phyloP scores from a whole-genome alignment of 2,797 vertebrate species.

The Streptopelia turtur region DNA sequence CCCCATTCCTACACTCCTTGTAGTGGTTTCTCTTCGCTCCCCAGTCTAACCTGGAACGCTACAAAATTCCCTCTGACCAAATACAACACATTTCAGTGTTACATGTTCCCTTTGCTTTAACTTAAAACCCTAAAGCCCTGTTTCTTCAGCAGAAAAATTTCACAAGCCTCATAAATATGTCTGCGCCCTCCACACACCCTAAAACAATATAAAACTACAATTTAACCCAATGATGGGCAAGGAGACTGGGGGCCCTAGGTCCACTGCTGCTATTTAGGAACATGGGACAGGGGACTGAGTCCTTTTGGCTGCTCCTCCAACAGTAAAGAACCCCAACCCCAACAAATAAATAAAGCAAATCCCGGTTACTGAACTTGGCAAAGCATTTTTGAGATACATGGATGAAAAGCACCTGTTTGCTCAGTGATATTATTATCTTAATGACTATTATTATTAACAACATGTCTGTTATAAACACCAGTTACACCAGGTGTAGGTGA shows the following conservation, averaged over 20 bases:
- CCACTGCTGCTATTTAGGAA: not conserved
- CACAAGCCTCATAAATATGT: not conserved
- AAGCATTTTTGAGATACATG: slow-evolving; percentile 23
- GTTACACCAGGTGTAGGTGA: not conserved
- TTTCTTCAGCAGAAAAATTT: not conserved
- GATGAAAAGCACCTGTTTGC: slow-evolving; percentile 38
- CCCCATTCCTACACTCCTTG: not conserved
- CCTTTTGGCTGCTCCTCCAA: not conserved
- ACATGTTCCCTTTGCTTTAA: not conserved
- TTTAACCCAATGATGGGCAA: not conserved
- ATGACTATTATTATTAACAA: slow-evolving; percentile 49
- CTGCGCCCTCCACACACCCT: not conserved
- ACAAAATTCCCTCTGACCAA: not conserved
- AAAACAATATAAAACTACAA: not conserved
- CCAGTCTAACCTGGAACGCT: not conserved
- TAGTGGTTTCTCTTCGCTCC: not conserved
- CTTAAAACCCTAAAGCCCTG: not conserved
- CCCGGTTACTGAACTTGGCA: not conserved
- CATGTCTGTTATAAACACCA: not conserved
- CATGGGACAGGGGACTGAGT: not conserved
- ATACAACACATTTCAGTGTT: not conserved
- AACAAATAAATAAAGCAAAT: slow-evolving; percentile 56
- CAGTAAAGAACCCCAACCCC: not conserved
- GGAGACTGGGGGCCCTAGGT: not conserved
- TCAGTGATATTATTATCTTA: slow-evolving; percentile 43